phyloP scores from a whole-genome alignment of 2,888 invertebrate species.

The Ophioninae sp. region DNA sequence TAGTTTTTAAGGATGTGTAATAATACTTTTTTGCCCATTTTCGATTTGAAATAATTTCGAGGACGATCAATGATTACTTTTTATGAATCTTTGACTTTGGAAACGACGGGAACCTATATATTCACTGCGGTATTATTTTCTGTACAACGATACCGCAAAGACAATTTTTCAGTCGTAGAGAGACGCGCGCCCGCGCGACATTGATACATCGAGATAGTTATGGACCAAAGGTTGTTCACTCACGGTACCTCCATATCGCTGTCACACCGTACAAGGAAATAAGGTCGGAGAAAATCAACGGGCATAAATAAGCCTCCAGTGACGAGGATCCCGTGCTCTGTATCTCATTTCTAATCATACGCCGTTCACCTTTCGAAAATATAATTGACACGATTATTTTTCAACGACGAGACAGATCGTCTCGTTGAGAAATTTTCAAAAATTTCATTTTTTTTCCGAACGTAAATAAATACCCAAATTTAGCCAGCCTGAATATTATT shows the following conservation, averaged over 20 bases:
- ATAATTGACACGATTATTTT: not conserved
- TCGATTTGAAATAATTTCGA: not conserved
- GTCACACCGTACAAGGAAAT: not conserved
- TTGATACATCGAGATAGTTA: constrained; percentile 18
- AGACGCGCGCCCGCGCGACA: not conserved
- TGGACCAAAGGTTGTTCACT: not conserved
- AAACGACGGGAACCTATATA: not conserved
- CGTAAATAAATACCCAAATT: not conserved
- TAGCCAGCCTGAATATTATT: too few species aligned
- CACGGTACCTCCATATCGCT: not conserved
- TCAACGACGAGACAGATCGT: not conserved
- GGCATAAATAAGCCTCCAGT: not conserved
- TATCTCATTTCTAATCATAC: not conserved
- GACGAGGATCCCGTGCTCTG: not conserved
- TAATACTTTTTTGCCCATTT: not conserved
- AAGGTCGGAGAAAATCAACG: not conserved
- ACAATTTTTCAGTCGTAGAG: not conserved
- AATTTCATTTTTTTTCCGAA: not conserved
- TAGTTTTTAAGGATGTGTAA: too few species aligned
- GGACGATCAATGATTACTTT: too few species aligned
- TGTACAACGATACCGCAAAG: not conserved
- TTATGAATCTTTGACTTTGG: not conserved
- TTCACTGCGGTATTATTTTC: not conserved
- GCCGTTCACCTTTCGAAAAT: not conserved
- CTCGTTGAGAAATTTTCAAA: not conserved